These are phyloP conservation scores for Toxonevra muliebris DNA, from an alignment of 2,888 invertebrate genomes.

Conservation along the genomic window DNA sequence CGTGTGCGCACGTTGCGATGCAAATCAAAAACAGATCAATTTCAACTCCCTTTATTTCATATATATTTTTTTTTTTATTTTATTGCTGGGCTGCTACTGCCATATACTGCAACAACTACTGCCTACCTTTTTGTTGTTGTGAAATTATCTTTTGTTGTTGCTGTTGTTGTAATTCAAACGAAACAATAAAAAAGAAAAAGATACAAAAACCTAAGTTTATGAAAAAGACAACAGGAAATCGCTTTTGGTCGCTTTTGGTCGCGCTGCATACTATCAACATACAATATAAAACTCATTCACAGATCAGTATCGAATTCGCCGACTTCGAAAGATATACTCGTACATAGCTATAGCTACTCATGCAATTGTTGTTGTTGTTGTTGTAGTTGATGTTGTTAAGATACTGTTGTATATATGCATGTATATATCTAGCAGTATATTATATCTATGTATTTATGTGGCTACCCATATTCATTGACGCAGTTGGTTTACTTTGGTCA, in stretches of 20 bases:
- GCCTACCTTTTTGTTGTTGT: no score
- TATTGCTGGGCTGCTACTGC: not conserved
- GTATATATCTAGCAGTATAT: no score
- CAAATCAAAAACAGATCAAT: constrained; percentile 39
- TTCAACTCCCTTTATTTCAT: constrained; percentile 18
- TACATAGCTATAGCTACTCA: not conserved
- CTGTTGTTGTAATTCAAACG: no score
- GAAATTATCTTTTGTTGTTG: no score
- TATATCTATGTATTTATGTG: no score
- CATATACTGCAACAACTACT: not conserved
- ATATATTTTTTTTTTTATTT: not conserved
- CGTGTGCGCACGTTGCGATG: constrained; percentile 35
- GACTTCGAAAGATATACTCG: not conserved
- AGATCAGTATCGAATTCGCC: constrained; percentile 33
- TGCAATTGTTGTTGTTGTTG: constrained; percentile 3
- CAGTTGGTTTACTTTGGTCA: not conserved
- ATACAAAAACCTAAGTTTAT: no score
- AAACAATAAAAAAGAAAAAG: no score
- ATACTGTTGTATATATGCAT: no score
- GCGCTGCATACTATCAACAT: constrained; percentile 22
- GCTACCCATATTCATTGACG: not conserved
- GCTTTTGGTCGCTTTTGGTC: constrained; percentile 23
- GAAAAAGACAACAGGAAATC: constrained; percentile 24
- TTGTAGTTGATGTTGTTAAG: constrained; percentile 21
- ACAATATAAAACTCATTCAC: constrained; percentile 21